Base-by-base conservation (phyloP, 2,888 invertebrate genomes). In the Argyresthia albistria region DNA sequence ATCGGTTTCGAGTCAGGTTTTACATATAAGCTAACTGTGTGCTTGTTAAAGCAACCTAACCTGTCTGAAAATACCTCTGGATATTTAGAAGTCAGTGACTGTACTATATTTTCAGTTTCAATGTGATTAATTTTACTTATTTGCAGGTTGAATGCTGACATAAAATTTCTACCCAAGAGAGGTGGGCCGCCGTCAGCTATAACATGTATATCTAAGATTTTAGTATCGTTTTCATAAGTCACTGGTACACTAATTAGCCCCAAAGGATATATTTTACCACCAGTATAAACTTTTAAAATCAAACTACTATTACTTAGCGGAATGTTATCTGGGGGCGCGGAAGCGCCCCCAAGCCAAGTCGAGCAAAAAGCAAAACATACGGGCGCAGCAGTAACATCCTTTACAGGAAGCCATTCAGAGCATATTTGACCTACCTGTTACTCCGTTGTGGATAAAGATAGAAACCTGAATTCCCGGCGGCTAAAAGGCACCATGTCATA, bases 11-110 rank as follows among this genome's bases (percentile, higher is more conserved):
- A 8, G 4, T 48, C 36, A 8, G 48, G 35, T 12, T 35, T 48
- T 12, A 48, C 11, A n/a, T 11, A 3, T 35, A 48, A 12, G n/a
- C 36, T 48, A 12, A 48, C 36, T 36, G 10, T 36, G 4, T 48
- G 9, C 50, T 47, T 49, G 12, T 35, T 54, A 53, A 45, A 45
- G 45, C 16, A 49, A 50, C 56, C 55, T 16, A 52, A 53, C 57
- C 57, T 56, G 55, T 47, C 14, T 35, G 11, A n/a, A 48, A 48
- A 48, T 12, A 48, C 35, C 4, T 35, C 10, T 36, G 35, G n/a
- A 12, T 36, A 48, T 9, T 36, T 48, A 36, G 6, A 7, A 36
- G 3, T 12, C 8, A 48, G 12, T 36, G 35, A 36, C 14, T 48
- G 3, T 36, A 48, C 14, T 12, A 12, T 6, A 8, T 36, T 8